phyloP scores from a whole-genome alignment of 2,888 invertebrate species.

The Cephalotes varians region DNA sequence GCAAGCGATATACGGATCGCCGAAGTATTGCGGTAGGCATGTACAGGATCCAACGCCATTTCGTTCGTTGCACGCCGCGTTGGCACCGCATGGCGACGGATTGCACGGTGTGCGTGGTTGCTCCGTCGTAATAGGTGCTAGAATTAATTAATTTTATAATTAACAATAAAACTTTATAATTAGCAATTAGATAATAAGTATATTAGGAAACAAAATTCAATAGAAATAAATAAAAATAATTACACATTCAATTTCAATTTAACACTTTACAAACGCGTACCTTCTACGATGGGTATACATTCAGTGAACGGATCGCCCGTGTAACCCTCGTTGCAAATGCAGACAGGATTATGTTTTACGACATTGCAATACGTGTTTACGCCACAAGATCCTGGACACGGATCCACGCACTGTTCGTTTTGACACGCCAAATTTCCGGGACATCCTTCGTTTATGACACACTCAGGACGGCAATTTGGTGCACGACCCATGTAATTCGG shows the following conservation, averaged over 20 bases:
- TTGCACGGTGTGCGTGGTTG: slow-evolving; percentile 92
- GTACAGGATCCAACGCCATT: slow-evolving; percentile 94
- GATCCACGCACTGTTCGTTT: slow-evolving; percentile 93
- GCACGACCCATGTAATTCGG: slow-evolving; percentile 93
- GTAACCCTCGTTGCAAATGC: slow-evolving; percentile 92
- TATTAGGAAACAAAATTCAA: background rate
- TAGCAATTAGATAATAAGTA: background rate
- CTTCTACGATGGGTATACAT: slow-evolving; percentile 86
- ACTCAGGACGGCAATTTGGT: slow-evolving; percentile 95
- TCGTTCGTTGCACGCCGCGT: slow-evolving; percentile 93
- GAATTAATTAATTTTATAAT: too few species aligned
- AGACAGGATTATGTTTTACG: slow-evolving; percentile 93
- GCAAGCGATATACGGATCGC: slow-evolving; percentile 95
- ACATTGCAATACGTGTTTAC: slow-evolving; percentile 92
- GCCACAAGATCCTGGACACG: slow-evolving; percentile 95
- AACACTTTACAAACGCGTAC: slow-evolving; percentile 68
- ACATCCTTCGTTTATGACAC: slow-evolving; percentile 94
- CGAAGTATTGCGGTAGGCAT: slow-evolving; percentile 93
- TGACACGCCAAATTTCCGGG: slow-evolving; percentile 93
- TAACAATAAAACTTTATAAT: too few species aligned
- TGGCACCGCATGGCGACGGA: slow-evolving; percentile 95
- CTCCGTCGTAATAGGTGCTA: slow-evolving; percentile 88
- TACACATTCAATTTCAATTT: too few species aligned
- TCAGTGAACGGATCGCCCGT: slow-evolving; percentile 95
- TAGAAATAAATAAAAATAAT: background rate